These are phyloP conservation scores for Pterobdella sp. DNA, from an alignment of 2,888 invertebrate species.

Conservation along the genomic window DNA sequence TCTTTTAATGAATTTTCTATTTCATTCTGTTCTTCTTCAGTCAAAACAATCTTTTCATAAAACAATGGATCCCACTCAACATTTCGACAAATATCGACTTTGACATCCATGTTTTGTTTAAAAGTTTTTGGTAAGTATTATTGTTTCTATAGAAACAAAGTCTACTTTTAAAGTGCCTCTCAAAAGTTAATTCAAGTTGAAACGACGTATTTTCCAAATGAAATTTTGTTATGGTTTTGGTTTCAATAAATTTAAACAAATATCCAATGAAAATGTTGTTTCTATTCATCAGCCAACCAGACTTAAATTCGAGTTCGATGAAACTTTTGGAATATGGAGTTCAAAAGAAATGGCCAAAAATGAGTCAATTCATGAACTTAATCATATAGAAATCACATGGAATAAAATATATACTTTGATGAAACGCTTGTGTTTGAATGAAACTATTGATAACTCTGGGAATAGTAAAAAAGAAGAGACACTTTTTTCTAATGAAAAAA, in stretches of 20 bases:
- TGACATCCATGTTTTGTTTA: constrained; percentile 13
- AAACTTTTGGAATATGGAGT: not conserved
- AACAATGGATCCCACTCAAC: constrained; percentile 23
- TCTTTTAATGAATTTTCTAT: constrained; percentile 17
- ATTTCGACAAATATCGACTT: constrained; percentile 20
- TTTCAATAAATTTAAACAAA: constrained; percentile 13
- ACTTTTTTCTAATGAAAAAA: not conserved
- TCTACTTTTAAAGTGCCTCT: not conserved
- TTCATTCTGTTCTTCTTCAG: constrained; percentile 13
- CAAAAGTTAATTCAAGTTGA: not conserved
- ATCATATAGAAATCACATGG: not conserved
- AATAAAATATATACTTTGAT: constrained; percentile 6
- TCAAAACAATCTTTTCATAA: constrained; percentile 10
- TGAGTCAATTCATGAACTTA: not conserved
- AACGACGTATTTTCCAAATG: not conserved
- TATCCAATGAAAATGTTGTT: not conserved
- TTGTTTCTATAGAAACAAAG: constrained; percentile 16
- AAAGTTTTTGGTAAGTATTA: not conserved
- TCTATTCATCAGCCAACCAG: not conserved
- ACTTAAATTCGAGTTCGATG: not conserved
- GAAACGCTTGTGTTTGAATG: too few species aligned
- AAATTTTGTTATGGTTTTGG: not conserved
- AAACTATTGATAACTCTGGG: not conserved
- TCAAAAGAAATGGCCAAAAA: not conserved
- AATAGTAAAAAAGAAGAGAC: not conserved